Evolutionary conservation across 2,113 vertebrate species (phyloP).

Genomic region (Dasypus novemcinctus): DNA sequence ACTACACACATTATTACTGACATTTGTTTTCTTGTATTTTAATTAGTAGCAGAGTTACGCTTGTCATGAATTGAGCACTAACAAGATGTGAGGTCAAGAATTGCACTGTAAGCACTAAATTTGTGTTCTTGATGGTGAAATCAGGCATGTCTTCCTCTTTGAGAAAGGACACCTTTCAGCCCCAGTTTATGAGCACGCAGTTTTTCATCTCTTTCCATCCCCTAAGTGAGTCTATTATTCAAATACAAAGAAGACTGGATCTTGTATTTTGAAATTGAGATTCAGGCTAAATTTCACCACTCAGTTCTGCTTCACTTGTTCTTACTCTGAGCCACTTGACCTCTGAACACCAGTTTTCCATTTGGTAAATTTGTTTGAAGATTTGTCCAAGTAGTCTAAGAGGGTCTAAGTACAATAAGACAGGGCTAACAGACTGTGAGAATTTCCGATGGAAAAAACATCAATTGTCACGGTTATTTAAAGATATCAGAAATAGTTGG

Average conservation of each 20-base stretch:
- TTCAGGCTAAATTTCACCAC: background rate
- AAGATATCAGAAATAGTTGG: constrained; percentile 11
- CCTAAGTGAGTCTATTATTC: background rate
- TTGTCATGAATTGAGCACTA: background rate
- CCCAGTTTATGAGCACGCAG: background rate
- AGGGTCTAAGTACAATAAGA: background rate
- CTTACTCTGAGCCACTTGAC: background rate
- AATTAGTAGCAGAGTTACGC: background rate
- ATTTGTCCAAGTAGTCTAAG: background rate
- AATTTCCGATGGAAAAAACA: background rate
- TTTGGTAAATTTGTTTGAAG: background rate
- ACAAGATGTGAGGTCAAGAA: background rate
- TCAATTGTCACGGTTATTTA: background rate
- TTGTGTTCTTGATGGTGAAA: background rate
- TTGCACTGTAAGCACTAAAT: background rate
- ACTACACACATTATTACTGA: background rate
- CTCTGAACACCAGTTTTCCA: constrained; percentile 20
- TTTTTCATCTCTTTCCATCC: background rate
- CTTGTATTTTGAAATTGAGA: background rate
- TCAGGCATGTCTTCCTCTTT: background rate
- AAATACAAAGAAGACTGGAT: background rate
- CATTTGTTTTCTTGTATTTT: background rate
- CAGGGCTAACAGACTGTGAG: background rate
- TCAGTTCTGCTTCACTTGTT: background rate
- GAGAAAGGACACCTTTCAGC: background rate